phyloP scores from a whole-genome alignment of 92 coral and sea anemone genomes.

The Parazoanthus swiftii region DNA sequence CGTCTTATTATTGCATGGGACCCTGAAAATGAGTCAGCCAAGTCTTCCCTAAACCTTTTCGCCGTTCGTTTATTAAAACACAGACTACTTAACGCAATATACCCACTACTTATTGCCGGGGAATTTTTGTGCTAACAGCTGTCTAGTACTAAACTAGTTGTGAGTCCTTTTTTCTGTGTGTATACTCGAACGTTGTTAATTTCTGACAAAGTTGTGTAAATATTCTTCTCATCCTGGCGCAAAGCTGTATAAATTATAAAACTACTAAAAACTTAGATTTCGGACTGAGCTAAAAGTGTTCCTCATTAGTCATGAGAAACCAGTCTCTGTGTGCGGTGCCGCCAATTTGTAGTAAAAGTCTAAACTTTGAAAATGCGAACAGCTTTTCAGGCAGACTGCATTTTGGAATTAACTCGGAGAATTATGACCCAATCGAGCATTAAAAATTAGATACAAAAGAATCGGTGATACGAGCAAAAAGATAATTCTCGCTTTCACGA shows the following conservation, averaged over 20 bases:
- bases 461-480: too few relatives aligned
- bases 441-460: neutral
- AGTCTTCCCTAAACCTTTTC: neutral
- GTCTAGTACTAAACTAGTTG: neutral
- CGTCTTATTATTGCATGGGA: too few relatives aligned
- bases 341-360: neutral
- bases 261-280: neutral
- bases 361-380: neutral
- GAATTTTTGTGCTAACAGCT: constrained; percentile 25
- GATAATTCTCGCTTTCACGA: too few relatives aligned
- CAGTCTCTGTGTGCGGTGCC: constrained; percentile 1
- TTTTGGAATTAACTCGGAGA: neutral
- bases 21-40: neutral
- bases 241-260: neutral
- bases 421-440: neutral
- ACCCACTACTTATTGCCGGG: constrained; percentile 25
- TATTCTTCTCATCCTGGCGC: neutral
- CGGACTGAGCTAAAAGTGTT: neutral
- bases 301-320: too few relatives aligned
- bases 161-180: neutral
- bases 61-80: neutral
- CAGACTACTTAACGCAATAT: neutral
- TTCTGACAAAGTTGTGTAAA: neutral
- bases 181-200: neutral
- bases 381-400: neutral